A percentile compares a stretch with the other conserved stretches of the same genome.
Evolutionary conservation across 2,888 invertebrate species (phyloP).

Genomic region (Encarsia formosa): DNA sequence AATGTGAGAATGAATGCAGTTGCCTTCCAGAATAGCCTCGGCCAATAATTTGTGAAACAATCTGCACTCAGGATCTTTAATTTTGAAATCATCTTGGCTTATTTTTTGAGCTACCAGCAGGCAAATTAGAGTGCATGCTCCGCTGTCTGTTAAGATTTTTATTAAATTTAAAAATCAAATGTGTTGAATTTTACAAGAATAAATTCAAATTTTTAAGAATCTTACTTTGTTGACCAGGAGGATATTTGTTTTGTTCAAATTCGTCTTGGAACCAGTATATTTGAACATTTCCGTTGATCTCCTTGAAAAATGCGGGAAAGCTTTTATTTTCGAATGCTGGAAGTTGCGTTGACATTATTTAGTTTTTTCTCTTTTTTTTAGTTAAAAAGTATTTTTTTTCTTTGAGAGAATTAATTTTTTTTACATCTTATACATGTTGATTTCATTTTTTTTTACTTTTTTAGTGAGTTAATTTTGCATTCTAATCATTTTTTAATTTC

Average conservation of each 20-base stretch:
- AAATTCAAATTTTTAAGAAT: not conserved
- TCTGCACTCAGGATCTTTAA: conserved; percentile 35
- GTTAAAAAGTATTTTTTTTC: no score
- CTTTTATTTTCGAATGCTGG: conserved; percentile 36
- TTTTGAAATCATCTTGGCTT: conserved; percentile 31
- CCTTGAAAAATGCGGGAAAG: conserved; percentile 39
- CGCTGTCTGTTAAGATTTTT: conserved; percentile 52
- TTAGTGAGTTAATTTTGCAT: no score
- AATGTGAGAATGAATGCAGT: conserved; percentile 53
- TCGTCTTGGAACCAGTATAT: conserved; percentile 57
- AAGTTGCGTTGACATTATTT: conserved; percentile 7
- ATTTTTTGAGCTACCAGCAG: conserved; percentile 54
- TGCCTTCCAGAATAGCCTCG: conserved; percentile 59
- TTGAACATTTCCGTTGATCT: conserved; percentile 19
- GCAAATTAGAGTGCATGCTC: conserved; percentile 62
- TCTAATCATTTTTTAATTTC: no score
- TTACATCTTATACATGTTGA: no score
- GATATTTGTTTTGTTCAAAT: conserved; percentile 61
- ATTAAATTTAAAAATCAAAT: conserved; percentile 1
- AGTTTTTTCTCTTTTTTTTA: conserved; percentile 3
- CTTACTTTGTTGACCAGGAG: conserved; percentile 46
- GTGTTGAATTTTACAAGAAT: not conserved
- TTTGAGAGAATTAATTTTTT: no score
- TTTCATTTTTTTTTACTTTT: no score
- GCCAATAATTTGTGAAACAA: conserved; percentile 54